phyloP scores from a whole-genome alignment of 2,113 vertebrate genomes.

The Struthidea cinerea region DNA sequence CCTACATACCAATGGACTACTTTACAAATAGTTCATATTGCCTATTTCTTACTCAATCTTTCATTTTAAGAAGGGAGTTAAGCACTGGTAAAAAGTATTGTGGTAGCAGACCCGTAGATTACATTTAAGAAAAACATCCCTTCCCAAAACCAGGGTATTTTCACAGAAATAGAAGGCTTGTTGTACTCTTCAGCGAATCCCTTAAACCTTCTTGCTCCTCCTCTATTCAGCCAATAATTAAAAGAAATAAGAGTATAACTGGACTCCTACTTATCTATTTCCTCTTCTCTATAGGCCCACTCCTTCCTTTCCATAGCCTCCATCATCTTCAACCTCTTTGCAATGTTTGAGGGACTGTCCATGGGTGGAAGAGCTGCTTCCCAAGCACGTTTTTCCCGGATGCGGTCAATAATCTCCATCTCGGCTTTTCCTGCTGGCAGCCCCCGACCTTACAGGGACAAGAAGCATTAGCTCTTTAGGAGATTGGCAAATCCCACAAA shows the following conservation, averaged over 20 bases:
- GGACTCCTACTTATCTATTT: slow-evolving; percentile 85
- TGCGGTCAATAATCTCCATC: slow-evolving; percentile 89
- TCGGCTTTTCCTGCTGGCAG: slow-evolving; percentile 87
- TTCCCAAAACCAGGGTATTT: neutral
- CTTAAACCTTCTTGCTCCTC: neutral
- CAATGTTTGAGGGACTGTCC: slow-evolving; percentile 67
- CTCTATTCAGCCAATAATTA: neutral
- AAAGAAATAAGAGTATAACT: neutral
- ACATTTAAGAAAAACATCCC: neutral
- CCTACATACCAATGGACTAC: neutral
- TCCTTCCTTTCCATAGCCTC: slow-evolving; percentile 88
- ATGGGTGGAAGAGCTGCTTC: slow-evolving; percentile 83
- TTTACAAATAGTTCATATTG: neutral
- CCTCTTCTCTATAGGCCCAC: slow-evolving; percentile 88
- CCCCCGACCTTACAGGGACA: slow-evolving; percentile 76
- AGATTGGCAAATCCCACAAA: neutral
- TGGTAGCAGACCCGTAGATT: neutral
- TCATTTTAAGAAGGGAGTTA: neutral
- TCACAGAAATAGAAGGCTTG: neutral
- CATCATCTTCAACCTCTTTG: slow-evolving; percentile 87
- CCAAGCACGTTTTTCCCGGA: slow-evolving; percentile 82
- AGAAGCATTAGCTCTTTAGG: neutral
- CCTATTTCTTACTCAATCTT: neutral
- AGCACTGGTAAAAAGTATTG: neutral
- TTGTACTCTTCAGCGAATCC: neutral